Base-by-base conservation (phyloP, 1,140 invertebrate genomes). In the Druon quercuslanigerum region DNA sequence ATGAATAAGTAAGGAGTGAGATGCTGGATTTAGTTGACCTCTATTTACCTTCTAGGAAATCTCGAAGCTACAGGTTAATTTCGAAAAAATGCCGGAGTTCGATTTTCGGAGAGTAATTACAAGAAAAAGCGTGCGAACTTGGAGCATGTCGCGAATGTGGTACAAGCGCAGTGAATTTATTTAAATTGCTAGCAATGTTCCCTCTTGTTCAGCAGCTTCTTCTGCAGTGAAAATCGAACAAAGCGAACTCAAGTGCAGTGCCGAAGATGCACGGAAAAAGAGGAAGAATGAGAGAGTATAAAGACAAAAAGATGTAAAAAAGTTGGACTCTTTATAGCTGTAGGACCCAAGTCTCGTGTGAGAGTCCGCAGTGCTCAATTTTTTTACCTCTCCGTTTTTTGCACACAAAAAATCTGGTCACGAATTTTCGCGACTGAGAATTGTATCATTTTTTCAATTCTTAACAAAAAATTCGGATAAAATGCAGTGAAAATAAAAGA, bases 121-220 rank as follows among this genome's bases (percentile, higher is more conserved):
- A 74, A 52, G 57, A 72, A 76, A 70, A 76, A 79, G 84, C 79
- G 79, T 81, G 82, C 78, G 78, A 82, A 84, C 78, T 79, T 50
- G 70, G 75, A 51, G 50, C 51, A 19, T 71, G 71, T 71, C 17
- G 50, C 66, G 56, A 54, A 19, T 57, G 66, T 17, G 72, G 77
- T 79, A 79, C 73, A 76, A 74, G 75, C 72, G 80, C 82, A 84
- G 73, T 90, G 90, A 88, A 90, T 90, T 90, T 91, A 91, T 91
- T 91, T 90, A 90, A 91, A 90, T 91, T 88, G 87, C 88, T 84
- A 90, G 85, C 88, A 87, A 90, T 91, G 89, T 91, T 90, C 86
- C 84, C 87, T 85, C 88, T 87, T 90, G 90, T 91, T 90, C 86
- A 89, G 89, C 89, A 90, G 89, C 89, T 90, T 89, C 89, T 89